Conservation (phyloP, 2,888 invertebrate genomes). For the Dicranocentrus wangi region DNA sequence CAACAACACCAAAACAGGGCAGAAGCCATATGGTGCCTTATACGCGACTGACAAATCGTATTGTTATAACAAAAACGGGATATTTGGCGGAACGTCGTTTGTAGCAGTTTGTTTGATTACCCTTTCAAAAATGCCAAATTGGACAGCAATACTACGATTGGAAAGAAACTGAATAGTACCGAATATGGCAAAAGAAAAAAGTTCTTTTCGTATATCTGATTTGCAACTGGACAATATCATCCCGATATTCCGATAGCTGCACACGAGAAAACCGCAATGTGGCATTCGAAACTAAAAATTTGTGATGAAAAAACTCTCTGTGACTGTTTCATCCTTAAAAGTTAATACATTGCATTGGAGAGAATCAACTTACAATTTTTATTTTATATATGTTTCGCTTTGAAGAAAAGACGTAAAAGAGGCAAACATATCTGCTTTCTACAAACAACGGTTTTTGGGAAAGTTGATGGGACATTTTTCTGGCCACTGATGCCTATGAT, state of each 20-base stretch:
- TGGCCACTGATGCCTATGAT: constrained; percentile 3
- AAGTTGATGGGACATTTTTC: constrained; percentile 9
- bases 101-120: constrained; percentile 7
- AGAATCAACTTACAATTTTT: too few species aligned
- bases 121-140: constrained; percentile 13
- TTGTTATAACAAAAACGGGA: too few species aligned
- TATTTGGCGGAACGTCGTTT: not conserved
- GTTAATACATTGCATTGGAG: too few species aligned
- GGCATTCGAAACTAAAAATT: not conserved
- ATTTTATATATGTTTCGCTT: too few species aligned
- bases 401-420: not conserved
- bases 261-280: too few species aligned
- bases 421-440: not conserved
- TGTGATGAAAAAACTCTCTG: not conserved
- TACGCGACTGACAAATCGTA: not conserved
- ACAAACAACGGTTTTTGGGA: not conserved
- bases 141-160: too few species aligned
- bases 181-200: too few species aligned
- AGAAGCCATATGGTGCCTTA: not conserved
- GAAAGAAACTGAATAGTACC: too few species aligned
- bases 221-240: too few species aligned
- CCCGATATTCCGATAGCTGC: too few species aligned
- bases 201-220: too few species aligned
- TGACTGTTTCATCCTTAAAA: not conserved
- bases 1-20: too few species aligned